Conservation (phyloP, 1,140 invertebrate genomes). For the Panagrolaimus sp. region DNA sequence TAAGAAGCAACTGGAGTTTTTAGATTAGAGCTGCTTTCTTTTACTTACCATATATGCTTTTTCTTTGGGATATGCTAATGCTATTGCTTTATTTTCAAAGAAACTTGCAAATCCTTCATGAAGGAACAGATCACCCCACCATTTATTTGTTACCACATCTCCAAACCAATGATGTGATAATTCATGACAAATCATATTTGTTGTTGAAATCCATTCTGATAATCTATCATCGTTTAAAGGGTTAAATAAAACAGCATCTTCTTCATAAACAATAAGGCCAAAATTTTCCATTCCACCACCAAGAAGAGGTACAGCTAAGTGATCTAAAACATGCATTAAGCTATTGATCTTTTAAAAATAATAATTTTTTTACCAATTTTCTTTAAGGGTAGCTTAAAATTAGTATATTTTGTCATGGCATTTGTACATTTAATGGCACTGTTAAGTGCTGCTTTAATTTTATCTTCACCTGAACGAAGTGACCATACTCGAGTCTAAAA, state of each 20-base stretch:
- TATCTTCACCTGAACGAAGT: not conserved
- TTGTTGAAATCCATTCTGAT: constrained; percentile 9
- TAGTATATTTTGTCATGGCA: constrained; percentile 70
- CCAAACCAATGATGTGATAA: constrained; percentile 38
- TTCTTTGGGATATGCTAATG: too few relatives aligned
- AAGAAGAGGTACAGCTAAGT: constrained; percentile 31
- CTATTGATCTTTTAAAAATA: constrained; percentile 63
- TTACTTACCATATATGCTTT: too few relatives aligned
- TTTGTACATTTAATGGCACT: constrained; percentile 66
- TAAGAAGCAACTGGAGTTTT: too few relatives aligned
- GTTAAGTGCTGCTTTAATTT: not conserved
- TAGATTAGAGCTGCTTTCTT: too few relatives aligned
- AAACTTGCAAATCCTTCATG: constrained; percentile 33
- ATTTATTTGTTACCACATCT: constrained; percentile 36
- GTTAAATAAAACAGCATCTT: constrained; percentile 23
- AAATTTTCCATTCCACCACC: constrained; percentile 36
- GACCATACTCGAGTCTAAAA: not conserved
- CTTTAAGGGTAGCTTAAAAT: constrained; percentile 70
- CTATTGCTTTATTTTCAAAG: not conserved
- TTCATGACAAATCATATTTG: constrained; percentile 30
- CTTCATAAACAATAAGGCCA: constrained; percentile 32
- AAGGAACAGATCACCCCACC: constrained; percentile 11
- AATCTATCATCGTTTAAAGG: constrained; percentile 13
- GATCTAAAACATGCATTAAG: constrained; percentile 23
- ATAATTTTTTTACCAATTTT: constrained; percentile 63